Percentiles rank a stretch among this genome's conserved stretches.
These are phyloP conservation scores for Daboia siamensis DNA, from an alignment of 2,113 vertebrate species.

Conservation along the genomic window DNA sequence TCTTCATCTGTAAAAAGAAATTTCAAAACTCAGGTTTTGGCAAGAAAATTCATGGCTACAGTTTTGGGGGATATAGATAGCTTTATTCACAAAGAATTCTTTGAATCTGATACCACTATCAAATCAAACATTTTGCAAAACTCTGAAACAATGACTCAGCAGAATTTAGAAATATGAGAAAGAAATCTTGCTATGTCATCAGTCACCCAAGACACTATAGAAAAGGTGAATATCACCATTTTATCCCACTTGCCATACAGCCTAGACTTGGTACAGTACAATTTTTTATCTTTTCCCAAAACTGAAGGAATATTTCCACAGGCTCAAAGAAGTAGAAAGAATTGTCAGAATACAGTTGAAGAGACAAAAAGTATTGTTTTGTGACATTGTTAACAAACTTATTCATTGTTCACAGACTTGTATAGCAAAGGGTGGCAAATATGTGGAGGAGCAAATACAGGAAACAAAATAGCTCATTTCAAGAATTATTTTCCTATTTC, in stretches of 20 bases:
- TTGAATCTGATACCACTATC: not conserved
- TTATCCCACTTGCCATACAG: not conserved
- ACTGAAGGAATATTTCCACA: not conserved
- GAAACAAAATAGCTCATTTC: not conserved
- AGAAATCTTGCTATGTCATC: not conserved
- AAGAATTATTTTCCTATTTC: not conserved
- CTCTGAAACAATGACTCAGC: not conserved
- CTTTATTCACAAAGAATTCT: not conserved
- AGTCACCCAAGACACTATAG: not conserved
- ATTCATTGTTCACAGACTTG: not conserved
- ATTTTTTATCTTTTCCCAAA: not conserved
- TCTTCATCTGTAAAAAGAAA: not conserved
- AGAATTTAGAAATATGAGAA: not conserved
- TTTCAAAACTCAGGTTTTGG: not conserved
- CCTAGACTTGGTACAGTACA: not conserved
- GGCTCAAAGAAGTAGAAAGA: not conserved
- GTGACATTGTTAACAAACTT: not conserved
- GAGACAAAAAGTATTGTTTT: not conserved
- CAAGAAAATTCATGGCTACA: not conserved
- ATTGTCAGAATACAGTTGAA: not conserved
- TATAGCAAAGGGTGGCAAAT: not conserved
- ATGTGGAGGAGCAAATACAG: not conserved
- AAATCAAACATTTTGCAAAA: not conserved
- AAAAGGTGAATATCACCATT: not conserved
- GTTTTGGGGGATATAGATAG: not conserved